phyloP scores from a whole-genome alignment of 1,140 invertebrate genomes.

The Himalopsyche phryganea region DNA sequence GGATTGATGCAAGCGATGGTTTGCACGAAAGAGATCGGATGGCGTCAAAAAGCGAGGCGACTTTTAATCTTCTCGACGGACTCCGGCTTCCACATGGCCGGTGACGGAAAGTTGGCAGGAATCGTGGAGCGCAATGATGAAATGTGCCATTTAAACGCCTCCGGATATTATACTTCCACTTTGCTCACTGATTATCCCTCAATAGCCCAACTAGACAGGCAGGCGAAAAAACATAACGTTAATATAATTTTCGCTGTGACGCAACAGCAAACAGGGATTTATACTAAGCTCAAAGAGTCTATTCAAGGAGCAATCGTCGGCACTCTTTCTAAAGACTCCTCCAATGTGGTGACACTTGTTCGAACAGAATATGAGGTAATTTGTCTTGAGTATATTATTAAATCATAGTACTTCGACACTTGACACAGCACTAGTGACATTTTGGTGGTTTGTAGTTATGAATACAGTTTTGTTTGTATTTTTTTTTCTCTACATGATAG shows the following conservation, averaged over 20 bases:
- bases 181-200: conserved; percentile 65
- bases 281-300: conserved; percentile 59
- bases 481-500: no score
- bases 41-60: conserved; percentile 59
- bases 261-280: conserved; percentile 59
- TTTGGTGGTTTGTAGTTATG: no score
- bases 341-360: conserved; percentile 72
- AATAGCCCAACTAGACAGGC: conserved; percentile 60
- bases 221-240: conserved; percentile 71
- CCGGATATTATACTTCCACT: conserved; percentile 66
- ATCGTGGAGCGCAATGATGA: conserved; percentile 85
- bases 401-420: not conserved
- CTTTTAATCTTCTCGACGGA: conserved; percentile 63
- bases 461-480: no score
- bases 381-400: no score
- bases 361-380: conserved; percentile 68
- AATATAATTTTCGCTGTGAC: conserved; percentile 86
- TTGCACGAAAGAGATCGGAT: conserved; percentile 61
- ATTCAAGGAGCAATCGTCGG: conserved; percentile 64
- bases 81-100: conserved; percentile 59
- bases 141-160: conserved; percentile 66
- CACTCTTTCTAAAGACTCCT: conserved; percentile 62
- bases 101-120: conserved; percentile 72
- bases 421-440: no score
- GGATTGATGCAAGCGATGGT: conserved; percentile 73